Conservation (phyloP, 2,797 vertebrate species). For the Chelonia mydas region DNA sequence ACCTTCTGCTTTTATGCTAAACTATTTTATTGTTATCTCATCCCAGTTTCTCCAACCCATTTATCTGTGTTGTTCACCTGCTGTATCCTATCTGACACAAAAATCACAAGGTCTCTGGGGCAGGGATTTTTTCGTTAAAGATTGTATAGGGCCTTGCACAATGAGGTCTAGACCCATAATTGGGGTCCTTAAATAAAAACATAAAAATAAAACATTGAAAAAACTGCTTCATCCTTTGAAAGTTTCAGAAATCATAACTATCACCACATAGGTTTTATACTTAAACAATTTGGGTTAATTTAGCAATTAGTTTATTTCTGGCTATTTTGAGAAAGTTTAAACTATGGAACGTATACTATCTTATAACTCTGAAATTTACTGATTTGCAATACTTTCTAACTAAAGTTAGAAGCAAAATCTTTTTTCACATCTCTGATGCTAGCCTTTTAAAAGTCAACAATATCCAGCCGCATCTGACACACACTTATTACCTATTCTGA, state of each 20-base stretch:
- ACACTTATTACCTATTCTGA: not conserved
- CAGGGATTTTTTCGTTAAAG: not conserved
- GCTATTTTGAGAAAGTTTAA: too few relatives aligned
- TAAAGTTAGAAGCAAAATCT: not conserved
- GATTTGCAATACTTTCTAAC: not conserved
- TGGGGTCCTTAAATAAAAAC: not conserved
- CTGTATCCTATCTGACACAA: not conserved
- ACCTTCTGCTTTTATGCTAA: not conserved
- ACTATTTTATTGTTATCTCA: not conserved
- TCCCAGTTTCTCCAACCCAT: not conserved
- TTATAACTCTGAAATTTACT: not conserved
- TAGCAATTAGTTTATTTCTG: not conserved
- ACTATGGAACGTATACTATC: not conserved
- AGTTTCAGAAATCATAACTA: not conserved
- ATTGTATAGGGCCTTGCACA: not conserved
- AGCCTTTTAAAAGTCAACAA: not conserved
- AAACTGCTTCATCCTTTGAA: not conserved
- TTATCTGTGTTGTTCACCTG: not conserved
- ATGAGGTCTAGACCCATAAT: not conserved
- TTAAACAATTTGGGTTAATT: not conserved
- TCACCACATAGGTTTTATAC: not conserved
- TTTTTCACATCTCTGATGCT: not conserved
- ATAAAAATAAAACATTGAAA: not conserved
- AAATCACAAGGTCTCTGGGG: not conserved
- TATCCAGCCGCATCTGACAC: fast-evolving